Percentiles rank a stretch among this genome's conserved stretches.
These are phyloP conservation scores for Cloeon dipterum DNA, from an alignment of 2,888 invertebrate genomes.

Conservation along the genomic window DNA sequence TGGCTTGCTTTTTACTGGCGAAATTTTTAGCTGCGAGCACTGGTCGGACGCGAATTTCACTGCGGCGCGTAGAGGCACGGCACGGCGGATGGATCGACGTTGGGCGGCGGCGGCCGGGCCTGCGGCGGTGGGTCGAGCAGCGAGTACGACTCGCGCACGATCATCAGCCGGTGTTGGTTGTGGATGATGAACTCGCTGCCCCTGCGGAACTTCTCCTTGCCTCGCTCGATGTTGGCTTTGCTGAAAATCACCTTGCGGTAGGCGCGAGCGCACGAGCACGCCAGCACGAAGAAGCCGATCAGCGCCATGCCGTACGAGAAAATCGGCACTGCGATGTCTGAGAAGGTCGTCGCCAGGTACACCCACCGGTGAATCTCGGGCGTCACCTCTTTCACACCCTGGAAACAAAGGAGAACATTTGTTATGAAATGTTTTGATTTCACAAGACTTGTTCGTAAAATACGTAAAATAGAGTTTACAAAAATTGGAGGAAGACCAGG, in stretches of 20 bases:
- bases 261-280: constrained; percentile 20
- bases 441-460: too few relatives aligned
- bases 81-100: too few relatives aligned
- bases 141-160: constrained; percentile 30
- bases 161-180: constrained; percentile 32
- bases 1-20: too few relatives aligned
- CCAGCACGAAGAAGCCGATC: constrained; percentile 37
- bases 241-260: constrained; percentile 52
- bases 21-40: too few relatives aligned
- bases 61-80: too few relatives aligned
- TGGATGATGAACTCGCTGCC: constrained; percentile 12
- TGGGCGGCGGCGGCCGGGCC: too few relatives aligned
- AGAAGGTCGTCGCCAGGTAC: constrained; percentile 54
- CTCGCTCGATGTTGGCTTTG: constrained; percentile 52
- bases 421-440: too few relatives aligned
- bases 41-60: too few relatives aligned
- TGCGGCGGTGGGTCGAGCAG: constrained; percentile 20
- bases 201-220: constrained; percentile 24
- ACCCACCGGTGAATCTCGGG: constrained; percentile 63
- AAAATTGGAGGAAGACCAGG: too few relatives aligned
- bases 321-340: constrained; percentile 43
- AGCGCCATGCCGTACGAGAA: constrained; percentile 48
- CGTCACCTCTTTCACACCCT: constrained; percentile 57
- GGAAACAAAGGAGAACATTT: too few relatives aligned
- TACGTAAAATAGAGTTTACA: too few relatives aligned